phyloP scores from a whole-genome alignment of 2,113 vertebrate genomes.

The Chelonoidis abingdonii region DNA sequence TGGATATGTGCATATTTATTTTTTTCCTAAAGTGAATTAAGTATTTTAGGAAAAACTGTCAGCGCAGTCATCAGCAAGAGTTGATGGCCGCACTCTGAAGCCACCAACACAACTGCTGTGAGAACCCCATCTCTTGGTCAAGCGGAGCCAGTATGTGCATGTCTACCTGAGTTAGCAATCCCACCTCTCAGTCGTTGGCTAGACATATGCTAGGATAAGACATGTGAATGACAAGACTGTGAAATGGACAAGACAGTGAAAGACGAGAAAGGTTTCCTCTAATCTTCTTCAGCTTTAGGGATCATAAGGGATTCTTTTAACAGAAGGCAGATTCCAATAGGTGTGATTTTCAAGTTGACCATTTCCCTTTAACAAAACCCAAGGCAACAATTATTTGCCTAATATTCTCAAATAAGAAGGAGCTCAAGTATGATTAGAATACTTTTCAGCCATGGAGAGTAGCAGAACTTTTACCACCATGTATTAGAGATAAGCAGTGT shows the following conservation, averaged over 20 bases:
- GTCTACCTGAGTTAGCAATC: background rate
- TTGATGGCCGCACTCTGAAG: no score
- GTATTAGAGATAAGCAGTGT: background rate
- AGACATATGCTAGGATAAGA: background rate
- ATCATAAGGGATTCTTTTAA: background rate
- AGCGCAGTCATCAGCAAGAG: no score
- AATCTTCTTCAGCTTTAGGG: no score
- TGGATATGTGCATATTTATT: no score
- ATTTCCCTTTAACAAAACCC: background rate
- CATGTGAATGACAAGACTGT: background rate
- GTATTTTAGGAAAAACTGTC: no score
- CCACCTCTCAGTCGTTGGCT: background rate
- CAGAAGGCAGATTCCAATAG: background rate
- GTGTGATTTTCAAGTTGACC: background rate
- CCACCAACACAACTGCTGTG: no score
- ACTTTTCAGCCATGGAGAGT: background rate
- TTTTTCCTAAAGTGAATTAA: no score
- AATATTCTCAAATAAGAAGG: background rate
- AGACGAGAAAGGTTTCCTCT: background rate
- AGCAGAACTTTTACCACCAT: background rate
- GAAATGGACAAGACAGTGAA: background rate
- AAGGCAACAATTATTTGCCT: background rate
- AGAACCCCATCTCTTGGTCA: no score
- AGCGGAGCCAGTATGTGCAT: background rate
- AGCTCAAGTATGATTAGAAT: background rate